Evolutionary conservation across 2,888 invertebrate species (phyloP), one percentile per base, ranked within the genome.

Genomic region (Blomia tropicalis): DNA sequence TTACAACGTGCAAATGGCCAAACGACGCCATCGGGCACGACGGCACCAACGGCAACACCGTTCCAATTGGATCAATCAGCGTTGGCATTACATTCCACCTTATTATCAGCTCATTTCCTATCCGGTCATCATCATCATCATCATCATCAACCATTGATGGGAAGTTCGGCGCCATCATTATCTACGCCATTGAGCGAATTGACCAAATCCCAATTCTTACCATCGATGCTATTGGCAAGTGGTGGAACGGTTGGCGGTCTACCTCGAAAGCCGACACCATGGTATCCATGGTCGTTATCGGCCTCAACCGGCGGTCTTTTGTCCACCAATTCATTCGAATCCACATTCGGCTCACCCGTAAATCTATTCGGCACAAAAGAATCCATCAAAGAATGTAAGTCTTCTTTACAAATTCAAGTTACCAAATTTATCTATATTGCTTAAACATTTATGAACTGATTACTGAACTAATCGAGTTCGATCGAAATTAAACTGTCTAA

Each of bases 201-300:
- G 30, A 14, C 25, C 11, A 56, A 56, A 25, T 56, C 56, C 2
- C 56, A 56, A 25, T 2, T 56, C 25, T 25, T 56, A 31, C 56
- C 56, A 30, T 56, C 56, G 27, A 36, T 56, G 56, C 29, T 56
- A 22, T 36, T 56, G 3, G 56, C 56, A 2, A 56, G 29, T 25
- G n/a, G n/a, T n/a, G n/a, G n/a, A n/a, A n/a, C n/a, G n/a, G n/a
- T n/a, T n/a, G n/a, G n/a, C n/a, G 63, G 41, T 60, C 60, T 25
- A 62, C 63, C 56, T 62, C 51, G 66, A 19, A 67, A 67, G 30
- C 66, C 68, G 2, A 67, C 68, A n/a, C 67, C 67, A 17, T 68
- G 68, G 68, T 68, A 68, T 61, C 68, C 68, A 14, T 68, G 68
- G 68, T 64, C 67, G 29, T 25, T 60, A 31, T 17, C 36, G 22